Base-by-base conservation (phyloP, 1,140 invertebrate species). In the Stegodyphus mimosarum region DNA sequence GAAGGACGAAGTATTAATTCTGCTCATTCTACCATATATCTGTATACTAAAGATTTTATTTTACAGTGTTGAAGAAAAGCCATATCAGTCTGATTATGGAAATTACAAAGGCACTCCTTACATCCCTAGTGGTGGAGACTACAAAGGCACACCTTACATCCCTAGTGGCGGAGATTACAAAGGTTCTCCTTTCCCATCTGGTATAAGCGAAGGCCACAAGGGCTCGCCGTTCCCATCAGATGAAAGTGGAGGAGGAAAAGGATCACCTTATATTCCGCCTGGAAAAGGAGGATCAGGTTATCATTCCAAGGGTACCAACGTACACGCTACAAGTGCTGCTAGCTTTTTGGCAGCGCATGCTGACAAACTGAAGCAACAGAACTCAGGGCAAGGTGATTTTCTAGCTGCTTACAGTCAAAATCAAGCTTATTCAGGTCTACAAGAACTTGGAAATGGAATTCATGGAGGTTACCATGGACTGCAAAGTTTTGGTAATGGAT, bases 321-420 rank as follows among this genome's bases (percentile, higher is more conserved):
- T 66, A 5, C 55, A 86, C 33, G 74, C 74, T 6, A 86, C 74
- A 1, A 86, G 83, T 78, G 83, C 83, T 49, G 83, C 83, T 11
- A 86, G 50, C 52, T 86, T 86, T 69, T 64, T 86, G 48, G 83
- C 83, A 51, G 75, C 83, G 3, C 83, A 86, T 53, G 69, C 83
- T 18, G 83, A 50, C 4, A 78, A 84, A 70, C 51, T 84, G 11
- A 6, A 15, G 6, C 6, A 51, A 52, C 9, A 3, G 6, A 17
- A 15, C 6, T 6, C 15, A 52, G 51, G 60, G 5, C 70, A 84
- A 13, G 50, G 70, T 49, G 71, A 83, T 48, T 64, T 83, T 49
- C 17, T 83, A 18, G 80, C 70, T 13, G 72, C 81, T 7, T 84
- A 84, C 9, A 84, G 49, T 17, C 81, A 84, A 60, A 75, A 75